Evolutionary conservation across 2,888 invertebrate species (phyloP).

Genomic region (Pogonocherus hispidulus): DNA sequence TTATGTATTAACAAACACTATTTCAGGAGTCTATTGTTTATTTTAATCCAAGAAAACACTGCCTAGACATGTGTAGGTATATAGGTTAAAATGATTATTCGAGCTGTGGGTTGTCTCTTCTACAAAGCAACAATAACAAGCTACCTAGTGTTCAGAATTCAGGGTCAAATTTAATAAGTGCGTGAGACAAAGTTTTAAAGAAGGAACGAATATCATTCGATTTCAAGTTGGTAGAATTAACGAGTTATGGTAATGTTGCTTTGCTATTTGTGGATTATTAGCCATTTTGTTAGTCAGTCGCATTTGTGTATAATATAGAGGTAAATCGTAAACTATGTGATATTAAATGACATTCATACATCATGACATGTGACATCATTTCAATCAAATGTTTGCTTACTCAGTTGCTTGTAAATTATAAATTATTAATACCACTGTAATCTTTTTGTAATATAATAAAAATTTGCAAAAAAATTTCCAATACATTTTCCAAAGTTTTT

Average conservation of each 20-base stretch:
- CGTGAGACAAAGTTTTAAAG: not conserved
- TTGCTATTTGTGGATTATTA: not conserved
- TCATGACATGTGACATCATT: too few relatives aligned
- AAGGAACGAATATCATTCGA: constrained; percentile 3
- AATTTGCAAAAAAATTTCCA: too few relatives aligned
- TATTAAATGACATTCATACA: too few relatives aligned
- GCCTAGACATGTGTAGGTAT: not conserved
- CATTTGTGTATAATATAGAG: too few relatives aligned
- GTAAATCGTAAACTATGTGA: too few relatives aligned
- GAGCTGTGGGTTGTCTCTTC: not conserved
- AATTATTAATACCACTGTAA: too few relatives aligned
- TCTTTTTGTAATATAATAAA: too few relatives aligned
- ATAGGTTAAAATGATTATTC: not conserved
- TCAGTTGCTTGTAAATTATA: too few relatives aligned
- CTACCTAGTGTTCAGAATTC: not conserved
- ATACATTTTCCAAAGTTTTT: too few relatives aligned
- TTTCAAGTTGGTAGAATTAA: not conserved
- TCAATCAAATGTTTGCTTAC: too few relatives aligned
- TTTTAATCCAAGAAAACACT: not conserved
- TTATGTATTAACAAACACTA: not conserved
- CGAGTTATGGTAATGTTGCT: constrained; percentile 13
- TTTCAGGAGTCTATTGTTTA: not conserved
- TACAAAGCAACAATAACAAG: not conserved
- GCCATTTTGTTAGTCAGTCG: too few relatives aligned
- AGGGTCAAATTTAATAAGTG: constrained; percentile 18